Evolutionary conservation across 1,140 invertebrate species (phyloP), one percentile per base, ranked within the genome.

Genomic region (Bombyx mandarina): DNA sequence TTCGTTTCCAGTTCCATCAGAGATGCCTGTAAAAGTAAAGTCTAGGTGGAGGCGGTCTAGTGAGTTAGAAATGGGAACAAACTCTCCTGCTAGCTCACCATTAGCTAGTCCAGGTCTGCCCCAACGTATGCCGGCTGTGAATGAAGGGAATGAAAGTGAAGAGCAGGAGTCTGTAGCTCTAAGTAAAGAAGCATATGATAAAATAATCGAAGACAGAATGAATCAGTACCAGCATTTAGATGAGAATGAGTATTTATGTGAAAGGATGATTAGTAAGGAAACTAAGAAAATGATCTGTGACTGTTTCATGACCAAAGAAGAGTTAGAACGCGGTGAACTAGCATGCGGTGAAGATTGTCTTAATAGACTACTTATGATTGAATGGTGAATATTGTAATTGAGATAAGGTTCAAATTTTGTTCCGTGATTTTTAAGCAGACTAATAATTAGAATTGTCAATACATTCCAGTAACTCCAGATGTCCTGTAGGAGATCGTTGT

Each of bases 261-360:
- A 95, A 43, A 89, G 93, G 69, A 92, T 93, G 77, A 92, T 91
- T 52, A 95, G 93, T 80, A 96, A 95, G 72, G 96, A 98, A 85
- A 94, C 95, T 3, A 94, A 95, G 57, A 91, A 95, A 65, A 99
- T 99, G 97, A 91, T 95, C 18, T 99, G 98, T 88, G 97, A 99
- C 85, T 99, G 98, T 87, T 94, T 94, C 69, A 88, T 97, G 58
- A 96, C 95, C 5, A 93, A 94, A 80, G 96, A 97, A 75, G 97
- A 99, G 67, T 90, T 96, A 58, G 90, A 92, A 44, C 87, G 93
- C 60, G 96, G 95, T 1, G 93, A 97, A 80, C 86, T 92, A 42
- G 96, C 96, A 44, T 99, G 98, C 89, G 96, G 96, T 0, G 95
- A 97, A 75, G 97, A 99, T 85, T 99, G 98, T 89, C 91, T 99